Percentiles rank a stretch among this genome's conserved stretches.
Conservation (phyloP, 2,888 invertebrate genomes). For the Caenorhabditis sulstoni region DNA sequence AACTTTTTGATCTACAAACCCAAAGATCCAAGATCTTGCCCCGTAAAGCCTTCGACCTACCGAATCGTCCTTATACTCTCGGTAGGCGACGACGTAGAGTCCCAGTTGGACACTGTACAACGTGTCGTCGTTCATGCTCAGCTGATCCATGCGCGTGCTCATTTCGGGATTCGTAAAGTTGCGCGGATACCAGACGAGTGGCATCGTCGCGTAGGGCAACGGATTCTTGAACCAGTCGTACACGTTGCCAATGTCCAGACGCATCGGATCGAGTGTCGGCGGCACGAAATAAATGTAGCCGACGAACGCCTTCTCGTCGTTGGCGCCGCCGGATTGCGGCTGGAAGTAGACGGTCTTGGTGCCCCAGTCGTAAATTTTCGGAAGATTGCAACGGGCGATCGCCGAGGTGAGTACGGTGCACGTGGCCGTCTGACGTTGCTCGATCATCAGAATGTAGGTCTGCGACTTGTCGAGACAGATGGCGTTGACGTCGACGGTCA, state of each 20-base stretch:
- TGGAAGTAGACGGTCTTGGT: constrained; percentile 80
- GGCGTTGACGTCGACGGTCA: constrained; percentile 95
- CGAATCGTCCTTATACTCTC: constrained; percentile 76
- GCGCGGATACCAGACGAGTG: constrained; percentile 79
- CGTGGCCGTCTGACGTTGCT: constrained; percentile 76
- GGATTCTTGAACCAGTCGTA: constrained; percentile 80
- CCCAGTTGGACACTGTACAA: constrained; percentile 77
- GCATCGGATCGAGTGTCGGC: constrained; percentile 80
- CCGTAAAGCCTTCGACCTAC: constrained; percentile 45
- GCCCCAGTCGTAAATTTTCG: constrained; percentile 80
- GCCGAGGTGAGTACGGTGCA: constrained; percentile 78
- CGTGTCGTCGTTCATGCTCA: constrained; percentile 75
- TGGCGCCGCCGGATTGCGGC: constrained; percentile 75
- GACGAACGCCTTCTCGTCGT: constrained; percentile 80
- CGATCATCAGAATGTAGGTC: constrained; percentile 79
- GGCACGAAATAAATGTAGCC: constrained; percentile 81
- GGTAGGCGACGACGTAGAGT: constrained; percentile 79
- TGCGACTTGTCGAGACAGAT: constrained; percentile 88
- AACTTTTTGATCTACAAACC: constrained; percentile 76
- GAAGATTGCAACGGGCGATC: constrained; percentile 78
- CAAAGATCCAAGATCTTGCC: not conserved
- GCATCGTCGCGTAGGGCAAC: constrained; percentile 74
- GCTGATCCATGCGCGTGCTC: constrained; percentile 57
- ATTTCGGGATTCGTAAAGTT: constrained; percentile 80
- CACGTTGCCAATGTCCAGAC: constrained; percentile 78